A percentile compares a stretch with the other conserved stretches of the same genome.
phyloP scores from a whole-genome alignment of 2,888 invertebrate species.

The Sipha maydis region DNA sequence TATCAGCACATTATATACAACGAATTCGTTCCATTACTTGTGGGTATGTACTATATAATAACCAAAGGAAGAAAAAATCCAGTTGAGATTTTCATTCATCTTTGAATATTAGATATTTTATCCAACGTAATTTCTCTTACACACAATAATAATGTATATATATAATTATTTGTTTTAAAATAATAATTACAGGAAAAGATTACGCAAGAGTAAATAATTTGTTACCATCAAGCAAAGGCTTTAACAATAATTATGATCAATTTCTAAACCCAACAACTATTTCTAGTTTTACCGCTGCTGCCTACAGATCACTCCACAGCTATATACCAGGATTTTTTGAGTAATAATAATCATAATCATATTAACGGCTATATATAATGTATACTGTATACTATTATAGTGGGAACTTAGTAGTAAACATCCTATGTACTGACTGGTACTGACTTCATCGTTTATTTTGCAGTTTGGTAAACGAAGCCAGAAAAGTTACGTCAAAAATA shows the following conservation, averaged over 20 bases:
- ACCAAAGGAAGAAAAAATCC: not conserved
- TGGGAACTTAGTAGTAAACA: no score
- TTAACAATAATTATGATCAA: conserved; percentile 75
- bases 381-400: no score
- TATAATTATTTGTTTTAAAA: not conserved
- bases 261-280: conserved; percentile 74
- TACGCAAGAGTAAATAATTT: conserved; percentile 53
- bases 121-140: not conserved
- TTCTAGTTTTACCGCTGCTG: conserved; percentile 77
- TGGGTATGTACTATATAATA: conserved; percentile 70
- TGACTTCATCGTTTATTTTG: not conserved
- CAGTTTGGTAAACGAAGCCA: conserved; percentile 23
- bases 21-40: conserved; percentile 80
- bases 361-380: no score
- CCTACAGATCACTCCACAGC: conserved; percentile 79
- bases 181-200: conserved; percentile 31
- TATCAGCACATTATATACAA: conserved; percentile 82
- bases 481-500: conserved; percentile 8
- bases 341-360: not conserved
- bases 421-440: no score
- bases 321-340: conserved; percentile 37
- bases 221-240: conserved; percentile 67
- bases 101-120: not conserved
- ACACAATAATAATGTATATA: no score
- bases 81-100: not conserved